These are phyloP conservation scores for Pipistrellus pygmaeus DNA, from an alignment of 2,797 vertebrate genomes.

Conservation along the genomic window DNA sequence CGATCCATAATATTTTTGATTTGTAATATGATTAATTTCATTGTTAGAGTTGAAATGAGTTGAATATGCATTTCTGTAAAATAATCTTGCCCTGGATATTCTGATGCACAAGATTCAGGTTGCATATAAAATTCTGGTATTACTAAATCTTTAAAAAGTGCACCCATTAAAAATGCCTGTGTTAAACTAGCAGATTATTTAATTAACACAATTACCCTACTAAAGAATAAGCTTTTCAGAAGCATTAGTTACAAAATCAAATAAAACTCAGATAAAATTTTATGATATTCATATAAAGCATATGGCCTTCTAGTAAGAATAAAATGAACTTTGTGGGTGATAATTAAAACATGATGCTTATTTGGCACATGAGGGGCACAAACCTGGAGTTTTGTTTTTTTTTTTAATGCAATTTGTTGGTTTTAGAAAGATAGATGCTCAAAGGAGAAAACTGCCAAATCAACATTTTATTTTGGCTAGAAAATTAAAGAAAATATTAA, in stretches of 20 bases:
- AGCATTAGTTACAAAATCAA: slow-evolving; percentile 13
- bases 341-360: slow-evolving; percentile 44
- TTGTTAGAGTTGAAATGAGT: background rate
- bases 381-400: slow-evolving; percentile 1
- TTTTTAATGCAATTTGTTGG: slow-evolving; percentile 49
- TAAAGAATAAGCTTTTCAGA: slow-evolving; percentile 59
- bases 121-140: background rate
- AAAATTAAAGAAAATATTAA: slow-evolving; percentile 39
- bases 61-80: background rate
- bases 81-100: background rate
- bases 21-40: background rate
- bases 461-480: slow-evolving; percentile 29
- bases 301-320: slow-evolving; percentile 34
- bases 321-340: slow-evolving; percentile 56
- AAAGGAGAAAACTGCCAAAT: slow-evolving; percentile 54
- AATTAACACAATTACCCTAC: slow-evolving; percentile 33
- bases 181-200: slow-evolving; percentile 20
- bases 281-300: slow-evolving; percentile 15
- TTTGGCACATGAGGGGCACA: background rate
- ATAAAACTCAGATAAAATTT: slow-evolving; percentile 50
- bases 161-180: slow-evolving; percentile 19
- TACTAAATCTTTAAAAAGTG: slow-evolving; percentile 5
- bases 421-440: slow-evolving; percentile 40
- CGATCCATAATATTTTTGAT: slow-evolving; percentile 11
- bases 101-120: background rate